A percentile compares a stretch with the other conserved stretches of the same genome.
phyloP scores from a whole-genome alignment of 2,113 vertebrate species.

The Lampris incognitus region DNA sequence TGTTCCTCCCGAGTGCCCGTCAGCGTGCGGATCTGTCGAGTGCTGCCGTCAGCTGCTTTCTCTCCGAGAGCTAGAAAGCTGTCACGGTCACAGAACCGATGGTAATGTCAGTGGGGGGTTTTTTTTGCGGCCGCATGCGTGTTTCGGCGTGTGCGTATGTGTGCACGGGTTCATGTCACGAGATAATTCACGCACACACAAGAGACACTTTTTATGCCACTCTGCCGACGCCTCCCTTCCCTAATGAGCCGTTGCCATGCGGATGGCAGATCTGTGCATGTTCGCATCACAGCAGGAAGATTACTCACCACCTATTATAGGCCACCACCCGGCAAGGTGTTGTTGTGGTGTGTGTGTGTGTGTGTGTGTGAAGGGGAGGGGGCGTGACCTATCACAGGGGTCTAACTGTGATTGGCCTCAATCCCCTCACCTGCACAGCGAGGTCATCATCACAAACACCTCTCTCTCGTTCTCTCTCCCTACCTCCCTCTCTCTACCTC shows the following conservation, averaged over 20 bases:
- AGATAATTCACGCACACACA: slow-evolving; percentile 6
- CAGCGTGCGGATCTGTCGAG: slow-evolving; percentile 34
- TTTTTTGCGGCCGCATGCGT: too few species aligned
- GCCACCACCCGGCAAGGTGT: slow-evolving; percentile 60
- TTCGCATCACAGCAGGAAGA: slow-evolving; percentile 55
- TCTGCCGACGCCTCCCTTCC: slow-evolving; percentile 31
- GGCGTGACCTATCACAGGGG: background rate
- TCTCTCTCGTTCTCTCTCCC: background rate
- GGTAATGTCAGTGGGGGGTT: background rate
- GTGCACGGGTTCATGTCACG: slow-evolving; percentile 17
- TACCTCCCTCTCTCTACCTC: slow-evolving; percentile 10
- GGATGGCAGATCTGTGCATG: slow-evolving; percentile 31
- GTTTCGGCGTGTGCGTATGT: background rate
- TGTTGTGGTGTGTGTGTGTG: slow-evolving; percentile 24
- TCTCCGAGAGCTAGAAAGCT: slow-evolving; percentile 12
- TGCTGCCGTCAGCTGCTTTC: slow-evolving; percentile 39
- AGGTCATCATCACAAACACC: background rate
- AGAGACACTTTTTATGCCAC: slow-evolving; percentile 28
- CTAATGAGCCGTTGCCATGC: slow-evolving; percentile 59
- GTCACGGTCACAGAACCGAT: background rate
- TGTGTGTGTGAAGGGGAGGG: background rate
- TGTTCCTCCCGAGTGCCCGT: slow-evolving; percentile 10
- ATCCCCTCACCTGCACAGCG: background rate
- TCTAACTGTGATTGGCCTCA: background rate
- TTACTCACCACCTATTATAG: slow-evolving; percentile 53